Evolutionary conservation across 23 tunicate genomes (phyloP).

Genomic region (Clavelina lepadiformis): DNA sequence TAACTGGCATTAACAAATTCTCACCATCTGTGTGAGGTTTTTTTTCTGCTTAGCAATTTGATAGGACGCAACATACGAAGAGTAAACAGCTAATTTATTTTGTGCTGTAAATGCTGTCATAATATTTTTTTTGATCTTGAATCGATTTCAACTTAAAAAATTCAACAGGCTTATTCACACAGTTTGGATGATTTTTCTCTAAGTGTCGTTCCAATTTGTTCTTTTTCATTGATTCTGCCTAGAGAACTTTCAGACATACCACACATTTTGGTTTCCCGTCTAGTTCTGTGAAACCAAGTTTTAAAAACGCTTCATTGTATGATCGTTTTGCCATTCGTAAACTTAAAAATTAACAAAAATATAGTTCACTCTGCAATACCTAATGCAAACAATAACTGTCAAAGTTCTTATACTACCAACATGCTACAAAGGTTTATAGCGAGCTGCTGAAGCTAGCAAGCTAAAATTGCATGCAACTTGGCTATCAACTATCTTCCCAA

Average conservation of each 20-base stretch:
- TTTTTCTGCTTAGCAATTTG: slow-evolving; percentile 34
- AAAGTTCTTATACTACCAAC: too few species aligned
- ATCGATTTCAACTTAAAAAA: slow-evolving; percentile 41
- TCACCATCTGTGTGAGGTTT: slow-evolving; percentile 21
- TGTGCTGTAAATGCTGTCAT: slow-evolving; percentile 24
- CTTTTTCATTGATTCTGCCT: slow-evolving; percentile 28
- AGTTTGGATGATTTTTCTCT: slow-evolving; percentile 31
- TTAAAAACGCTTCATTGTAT: slow-evolving; percentile 27
- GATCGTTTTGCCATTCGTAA: slow-evolving; percentile 19
- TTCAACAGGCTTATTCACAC: slow-evolving; percentile 22
- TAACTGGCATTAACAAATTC: slow-evolving; percentile 30
- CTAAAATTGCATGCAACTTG: too few species aligned
- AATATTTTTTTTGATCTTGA: slow-evolving; percentile 17
- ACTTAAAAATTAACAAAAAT: slow-evolving; percentile 13
- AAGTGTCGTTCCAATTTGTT: slow-evolving; percentile 29
- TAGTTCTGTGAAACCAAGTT: slow-evolving; percentile 24
- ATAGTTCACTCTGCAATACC: too few species aligned
- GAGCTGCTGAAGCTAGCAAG: too few species aligned
- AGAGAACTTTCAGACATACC: slow-evolving; percentile 14
- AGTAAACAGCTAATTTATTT: slow-evolving; percentile 32
- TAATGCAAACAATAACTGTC: too few species aligned
- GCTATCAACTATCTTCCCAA: too few species aligned
- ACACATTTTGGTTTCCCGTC: slow-evolving; percentile 31
- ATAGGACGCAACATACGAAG: slow-evolving; percentile 30
- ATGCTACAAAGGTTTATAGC: too few species aligned